A percentile compares a stretch with the other conserved stretches of the same genome.
Conservation (phyloP, 1,140 invertebrate species). For the Leptoteleia sp. region DNA sequence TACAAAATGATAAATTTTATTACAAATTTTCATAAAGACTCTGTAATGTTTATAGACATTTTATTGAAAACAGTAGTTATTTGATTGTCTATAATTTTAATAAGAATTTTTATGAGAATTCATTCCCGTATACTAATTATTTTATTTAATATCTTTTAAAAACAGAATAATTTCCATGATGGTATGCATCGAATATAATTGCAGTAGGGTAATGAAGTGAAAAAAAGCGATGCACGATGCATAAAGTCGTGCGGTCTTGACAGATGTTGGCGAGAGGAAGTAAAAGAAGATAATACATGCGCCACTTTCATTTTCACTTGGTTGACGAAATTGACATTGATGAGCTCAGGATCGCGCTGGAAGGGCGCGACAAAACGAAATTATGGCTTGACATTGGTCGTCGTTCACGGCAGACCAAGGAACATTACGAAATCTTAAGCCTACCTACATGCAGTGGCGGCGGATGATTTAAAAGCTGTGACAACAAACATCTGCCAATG, state of each 20-base stretch:
- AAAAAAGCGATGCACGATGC: conserved; percentile 1
- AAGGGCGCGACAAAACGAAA: conserved; percentile 57
- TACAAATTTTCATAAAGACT: too few species aligned
- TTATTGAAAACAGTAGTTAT: too few species aligned
- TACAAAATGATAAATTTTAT: too few species aligned
- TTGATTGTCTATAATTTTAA: too few species aligned
- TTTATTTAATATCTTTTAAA: too few species aligned
- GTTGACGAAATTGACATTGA: conserved; percentile 75
- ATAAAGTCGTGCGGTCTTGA: conserved; percentile 14
- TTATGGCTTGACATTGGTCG: conserved; percentile 74
- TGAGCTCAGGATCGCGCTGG: conserved; percentile 52
- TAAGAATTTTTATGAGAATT: too few species aligned
- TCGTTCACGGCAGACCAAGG: conserved; percentile 53
- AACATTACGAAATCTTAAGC: conserved; percentile 49
- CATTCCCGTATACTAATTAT: too few species aligned
- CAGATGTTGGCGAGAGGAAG: conserved; percentile 33
- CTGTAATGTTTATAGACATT: too few species aligned
- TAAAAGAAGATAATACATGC: conserved; percentile 38
- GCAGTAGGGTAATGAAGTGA: conserved; percentile 9
- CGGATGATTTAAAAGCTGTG: conserved; percentile 79
- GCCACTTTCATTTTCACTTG: conserved; percentile 63
- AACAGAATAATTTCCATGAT: too few species aligned
- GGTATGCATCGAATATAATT: too few species aligned
- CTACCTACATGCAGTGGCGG: conserved; percentile 60
- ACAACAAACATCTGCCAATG: conserved; percentile 80